Conservation (phyloP, 1,140 invertebrate species). For the Drosophila mauritiana region DNA sequence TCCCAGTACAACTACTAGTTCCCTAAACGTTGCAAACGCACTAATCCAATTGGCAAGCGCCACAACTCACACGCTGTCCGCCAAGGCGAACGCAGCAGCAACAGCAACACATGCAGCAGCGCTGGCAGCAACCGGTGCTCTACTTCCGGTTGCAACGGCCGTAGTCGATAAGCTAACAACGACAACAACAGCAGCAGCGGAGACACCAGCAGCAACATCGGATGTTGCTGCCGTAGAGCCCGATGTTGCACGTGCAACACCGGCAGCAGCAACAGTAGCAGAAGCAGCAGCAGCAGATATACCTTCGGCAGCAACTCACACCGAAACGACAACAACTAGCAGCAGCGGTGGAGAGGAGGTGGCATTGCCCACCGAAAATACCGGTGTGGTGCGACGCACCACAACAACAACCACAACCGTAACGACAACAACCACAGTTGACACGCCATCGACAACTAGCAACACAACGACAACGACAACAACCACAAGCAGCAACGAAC, state of each 20-base stretch:
- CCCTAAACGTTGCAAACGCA: conserved; percentile 77
- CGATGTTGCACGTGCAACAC: conserved; percentile 16
- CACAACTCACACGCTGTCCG: conserved; percentile 77
- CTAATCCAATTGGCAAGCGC: conserved; percentile 84
- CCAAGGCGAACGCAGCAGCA: conserved; percentile 71
- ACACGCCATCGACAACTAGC: conserved; percentile 48
- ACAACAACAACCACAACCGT: conserved; percentile 55
- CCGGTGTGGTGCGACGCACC: conserved; percentile 38
- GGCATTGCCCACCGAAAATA: conserved; percentile 21
- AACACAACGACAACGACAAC: conserved; percentile 68
- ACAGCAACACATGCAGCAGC: conserved; percentile 70
- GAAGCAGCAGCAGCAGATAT: conserved; percentile 1
- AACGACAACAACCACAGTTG: conserved; percentile 64
- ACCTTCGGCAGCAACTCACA: conserved; percentile 21
- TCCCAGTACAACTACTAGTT: conserved; percentile 52
- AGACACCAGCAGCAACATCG: conserved; percentile 27
- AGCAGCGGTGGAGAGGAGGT: conserved; percentile 22
- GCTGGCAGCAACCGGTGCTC: conserved; percentile 59
- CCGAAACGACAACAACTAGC: conserved; percentile 46
- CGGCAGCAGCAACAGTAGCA: conserved; percentile 7
- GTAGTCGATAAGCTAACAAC: conserved; percentile 64
- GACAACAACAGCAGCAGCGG: conserved; percentile 42
- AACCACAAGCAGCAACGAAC: conserved; percentile 61
- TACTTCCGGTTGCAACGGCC: conserved; percentile 64
- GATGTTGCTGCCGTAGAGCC: conserved; percentile 5